phyloP scores from a whole-genome alignment of 2,797 vertebrate species.

The Bovichtus diacanthus region DNA sequence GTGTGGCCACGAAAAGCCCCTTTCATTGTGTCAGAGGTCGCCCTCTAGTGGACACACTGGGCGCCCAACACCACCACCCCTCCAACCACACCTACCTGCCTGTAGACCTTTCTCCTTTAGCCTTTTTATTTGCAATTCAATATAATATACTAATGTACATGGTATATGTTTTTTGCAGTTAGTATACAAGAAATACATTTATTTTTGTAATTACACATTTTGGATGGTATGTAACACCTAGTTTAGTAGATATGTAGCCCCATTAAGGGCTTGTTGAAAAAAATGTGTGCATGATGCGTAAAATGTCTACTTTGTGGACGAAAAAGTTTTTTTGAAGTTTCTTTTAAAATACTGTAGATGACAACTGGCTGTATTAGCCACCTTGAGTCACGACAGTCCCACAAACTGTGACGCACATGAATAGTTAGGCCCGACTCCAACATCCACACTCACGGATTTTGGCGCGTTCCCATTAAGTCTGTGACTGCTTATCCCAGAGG shows the following conservation, averaged over 20 bases:
- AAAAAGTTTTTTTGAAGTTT: neutral
- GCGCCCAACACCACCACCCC: neutral
- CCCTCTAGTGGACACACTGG: conserved; percentile 78
- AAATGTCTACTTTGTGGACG: neutral
- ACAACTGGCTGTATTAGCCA: neutral
- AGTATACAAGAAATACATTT: neutral
- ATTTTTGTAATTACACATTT: neutral
- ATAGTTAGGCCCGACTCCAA: neutral
- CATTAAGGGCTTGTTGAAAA: neutral
- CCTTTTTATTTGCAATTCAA: neutral
- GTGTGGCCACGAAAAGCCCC: conserved; percentile 16
- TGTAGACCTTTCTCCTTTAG: neutral
- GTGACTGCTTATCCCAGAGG: too few species aligned
- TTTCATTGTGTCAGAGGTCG: conserved; percentile 52
- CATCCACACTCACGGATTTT: too few species aligned
- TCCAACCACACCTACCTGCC: conserved; percentile 18
- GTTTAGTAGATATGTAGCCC: neutral
- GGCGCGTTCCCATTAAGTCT: too few species aligned
- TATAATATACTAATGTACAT: neutral
- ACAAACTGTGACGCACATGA: neutral
- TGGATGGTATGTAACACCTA: neutral
- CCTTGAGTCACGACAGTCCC: neutral
- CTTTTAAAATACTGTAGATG: neutral
- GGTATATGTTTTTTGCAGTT: neutral
- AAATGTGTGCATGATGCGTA: neutral